Evolutionary conservation across 2,113 vertebrate species (phyloP).

Genomic region (Psammodynastes pulverulentus): DNA sequence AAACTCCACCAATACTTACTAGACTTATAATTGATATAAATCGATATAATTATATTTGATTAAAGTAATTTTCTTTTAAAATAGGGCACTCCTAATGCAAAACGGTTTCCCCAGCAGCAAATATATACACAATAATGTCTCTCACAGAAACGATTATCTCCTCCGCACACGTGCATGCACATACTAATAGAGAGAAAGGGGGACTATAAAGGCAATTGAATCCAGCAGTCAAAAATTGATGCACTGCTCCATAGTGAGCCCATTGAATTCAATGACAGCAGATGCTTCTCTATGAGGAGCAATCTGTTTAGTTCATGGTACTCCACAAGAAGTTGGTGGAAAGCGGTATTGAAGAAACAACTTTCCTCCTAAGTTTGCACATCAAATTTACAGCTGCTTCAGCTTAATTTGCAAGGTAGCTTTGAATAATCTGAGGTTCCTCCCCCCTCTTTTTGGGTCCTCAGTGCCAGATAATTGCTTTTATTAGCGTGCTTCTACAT

Average conservation of each 20-base stretch:
- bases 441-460: not conserved
- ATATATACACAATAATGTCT: not conserved
- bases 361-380: not conserved
- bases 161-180: not conserved
- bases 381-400: not conserved
- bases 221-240: not conserved
- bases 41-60: not conserved
- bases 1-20: not conserved
- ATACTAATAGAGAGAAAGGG: not conserved
- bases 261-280: not conserved
- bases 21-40: not conserved
- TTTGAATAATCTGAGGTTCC: not conserved
- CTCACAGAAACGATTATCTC: not conserved
- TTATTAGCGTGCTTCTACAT: not conserved
- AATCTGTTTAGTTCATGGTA: not conserved
- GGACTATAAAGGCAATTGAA: not conserved
- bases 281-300: not conserved
- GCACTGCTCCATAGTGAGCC: not conserved
- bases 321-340: not conserved
- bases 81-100: not conserved
- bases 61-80: not conserved
- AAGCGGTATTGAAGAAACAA: not conserved
- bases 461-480: not conserved
- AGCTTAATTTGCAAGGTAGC: not conserved
- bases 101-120: not conserved